Evolutionary conservation across 92 coral and sea anemone species (phyloP), one percentile per base, ranked within the genome.

Genomic region (Hydrozoanthus gracilis): DNA sequence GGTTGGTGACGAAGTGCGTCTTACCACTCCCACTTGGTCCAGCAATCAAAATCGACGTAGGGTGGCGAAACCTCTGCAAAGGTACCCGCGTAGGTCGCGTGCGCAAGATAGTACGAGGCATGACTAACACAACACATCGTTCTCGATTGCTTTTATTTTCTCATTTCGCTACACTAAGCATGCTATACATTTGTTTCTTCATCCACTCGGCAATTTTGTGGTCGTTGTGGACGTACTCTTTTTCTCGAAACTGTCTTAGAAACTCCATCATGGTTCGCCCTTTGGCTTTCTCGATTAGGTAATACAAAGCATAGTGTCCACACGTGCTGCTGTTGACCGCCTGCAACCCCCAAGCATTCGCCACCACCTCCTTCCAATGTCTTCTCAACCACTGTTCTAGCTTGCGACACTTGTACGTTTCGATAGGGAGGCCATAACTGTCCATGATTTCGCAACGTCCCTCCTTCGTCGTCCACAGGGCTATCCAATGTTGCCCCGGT

Each of bases 401-500:
- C 11, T 13, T 4, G 6, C 6, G 2, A 13, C 18, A 44, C n/a
- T 45, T 8, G 50, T 72, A 46, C 3, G 5, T 8, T 8, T 44
- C 10, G 5, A 72, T 11, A 3, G 77, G 77, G 44, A 72, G 12
- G 4, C 54, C 77, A 72, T 45, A 72, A 13, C 77, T 72, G 7
- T 72, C 77, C 77, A 45, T 45, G 0, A 9, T 72, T 46, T 72
- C 77, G 1, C 77, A 72, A 13, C 15, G 52, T 4, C 46, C 20
- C 3, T 15, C 52, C 9, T 72, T n/a, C n/a, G n/a, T 3, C 18
- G 56, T 72, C 77, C 54, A 72, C 4, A 72, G 8, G 10, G 77
- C 77, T 11, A 72, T 72, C 77, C 77, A 72, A 44, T 72, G 77
- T 45, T 10, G 8, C 20, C 77, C 77, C 4, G 52, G 54, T 44